A percentile compares a stretch with the other conserved stretches of the same genome.
phyloP scores from a whole-genome alignment of 2,113 vertebrate species.

The Entosphenus tridentatus region DNA sequence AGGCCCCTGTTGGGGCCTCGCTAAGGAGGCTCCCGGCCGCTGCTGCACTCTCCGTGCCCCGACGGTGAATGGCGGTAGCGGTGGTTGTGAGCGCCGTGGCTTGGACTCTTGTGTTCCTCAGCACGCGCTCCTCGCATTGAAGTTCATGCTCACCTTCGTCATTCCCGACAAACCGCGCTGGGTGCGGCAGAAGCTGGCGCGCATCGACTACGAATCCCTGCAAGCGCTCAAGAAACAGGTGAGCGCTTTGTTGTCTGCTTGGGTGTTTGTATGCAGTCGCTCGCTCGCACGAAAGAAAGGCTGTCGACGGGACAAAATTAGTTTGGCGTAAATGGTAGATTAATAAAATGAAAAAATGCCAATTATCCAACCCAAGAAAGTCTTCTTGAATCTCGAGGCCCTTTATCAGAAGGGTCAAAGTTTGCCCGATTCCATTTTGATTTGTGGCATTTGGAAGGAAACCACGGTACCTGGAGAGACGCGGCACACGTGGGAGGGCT shows the following conservation, averaged over 20 bases:
- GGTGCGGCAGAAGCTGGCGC: slow-evolving; percentile 49
- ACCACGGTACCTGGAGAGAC: too few species aligned
- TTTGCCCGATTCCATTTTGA: too few species aligned
- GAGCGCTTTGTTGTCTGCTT: slow-evolving; percentile 14
- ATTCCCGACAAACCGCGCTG: slow-evolving; percentile 69
- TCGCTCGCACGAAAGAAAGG: too few species aligned
- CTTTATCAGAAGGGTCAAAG: too few species aligned
- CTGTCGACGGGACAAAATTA: too few species aligned
- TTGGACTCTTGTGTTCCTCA: slow-evolving; percentile 17
- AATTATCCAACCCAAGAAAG: too few species aligned
- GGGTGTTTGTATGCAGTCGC: too few species aligned
- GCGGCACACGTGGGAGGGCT: too few species aligned
- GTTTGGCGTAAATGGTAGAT: too few species aligned
- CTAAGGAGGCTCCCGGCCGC: not conserved
- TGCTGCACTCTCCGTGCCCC: not conserved
- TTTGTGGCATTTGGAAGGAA: too few species aligned
- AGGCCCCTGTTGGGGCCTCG: not conserved
- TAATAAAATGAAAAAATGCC: too few species aligned
- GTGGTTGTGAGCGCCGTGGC: not conserved
- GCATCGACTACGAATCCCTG: slow-evolving; percentile 65
- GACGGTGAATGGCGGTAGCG: not conserved
- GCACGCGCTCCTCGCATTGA: slow-evolving; percentile 56
- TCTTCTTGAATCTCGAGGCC: too few species aligned
- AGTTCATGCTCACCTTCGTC: slow-evolving; percentile 64
- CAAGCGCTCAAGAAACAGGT: slow-evolving; percentile 89